A percentile compares a stretch with the other conserved stretches of the same genome.
These are phyloP conservation scores for Orcinus orca DNA, from an alignment of 2,113 vertebrate species.

Conservation along the genomic window DNA sequence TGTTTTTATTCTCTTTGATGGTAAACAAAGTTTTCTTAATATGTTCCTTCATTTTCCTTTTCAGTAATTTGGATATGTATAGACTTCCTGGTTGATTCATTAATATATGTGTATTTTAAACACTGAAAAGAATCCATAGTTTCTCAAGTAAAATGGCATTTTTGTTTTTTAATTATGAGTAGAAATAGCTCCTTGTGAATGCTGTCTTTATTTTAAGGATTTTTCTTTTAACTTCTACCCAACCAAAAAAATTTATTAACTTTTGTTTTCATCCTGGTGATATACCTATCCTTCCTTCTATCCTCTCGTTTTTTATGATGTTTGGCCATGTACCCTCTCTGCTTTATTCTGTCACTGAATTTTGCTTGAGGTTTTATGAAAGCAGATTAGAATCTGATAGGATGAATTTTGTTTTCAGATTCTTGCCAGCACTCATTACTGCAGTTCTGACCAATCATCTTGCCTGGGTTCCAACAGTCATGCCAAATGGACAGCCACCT, in stretches of 20 bases:
- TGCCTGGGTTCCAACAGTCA: slow-evolving; percentile 99
- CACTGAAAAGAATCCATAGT: slow-evolving; percentile 34
- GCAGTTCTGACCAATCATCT: slow-evolving; percentile 97
- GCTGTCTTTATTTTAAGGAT: slow-evolving; percentile 13
- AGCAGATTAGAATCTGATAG: neutral
- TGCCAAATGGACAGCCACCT: slow-evolving; percentile 98
- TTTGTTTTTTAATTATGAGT: slow-evolving; percentile 34
- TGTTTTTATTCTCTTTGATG: slow-evolving; percentile 34
- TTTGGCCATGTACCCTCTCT: neutral
- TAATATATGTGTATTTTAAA: slow-evolving; percentile 20
- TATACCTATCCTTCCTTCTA: neutral
- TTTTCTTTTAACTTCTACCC: neutral
- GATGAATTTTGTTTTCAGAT: slow-evolving; percentile 84
- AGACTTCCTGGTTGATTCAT: neutral
- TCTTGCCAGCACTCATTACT: slow-evolving; percentile 96
- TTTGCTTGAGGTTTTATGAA: slow-evolving; percentile 29
- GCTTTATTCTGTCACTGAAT: neutral
- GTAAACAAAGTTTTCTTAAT: slow-evolving; percentile 26
- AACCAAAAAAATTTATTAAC: neutral
- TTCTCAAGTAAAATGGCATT: slow-evolving; percentile 11
- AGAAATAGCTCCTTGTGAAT: slow-evolving; percentile 19
- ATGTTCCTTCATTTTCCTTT: neutral
- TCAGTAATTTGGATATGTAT: slow-evolving; percentile 19
- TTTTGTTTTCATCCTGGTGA: neutral
- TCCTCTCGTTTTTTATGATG: neutral